Percentiles rank a stretch among this genome's conserved stretches.
Conservation (phyloP, 2,888 invertebrate species). For the Andricus curvator region DNA sequence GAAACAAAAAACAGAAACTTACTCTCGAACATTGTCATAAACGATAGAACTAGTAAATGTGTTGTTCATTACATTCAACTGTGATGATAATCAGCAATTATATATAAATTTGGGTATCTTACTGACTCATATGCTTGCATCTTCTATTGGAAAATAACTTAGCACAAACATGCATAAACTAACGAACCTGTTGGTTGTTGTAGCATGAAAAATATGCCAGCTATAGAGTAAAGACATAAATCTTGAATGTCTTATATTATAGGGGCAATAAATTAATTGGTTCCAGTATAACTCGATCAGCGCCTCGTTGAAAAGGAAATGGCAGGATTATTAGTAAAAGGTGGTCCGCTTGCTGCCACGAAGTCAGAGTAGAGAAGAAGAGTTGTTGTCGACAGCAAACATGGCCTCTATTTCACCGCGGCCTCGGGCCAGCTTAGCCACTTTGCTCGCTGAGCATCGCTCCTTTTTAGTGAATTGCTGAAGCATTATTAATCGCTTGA, state of each 20-base stretch:
- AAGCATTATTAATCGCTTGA: conserved; percentile 76
- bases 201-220: neutral
- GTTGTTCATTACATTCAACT: neutral
- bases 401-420: conserved; percentile 66
- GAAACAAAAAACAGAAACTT: too few relatives aligned
- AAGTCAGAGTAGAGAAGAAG: neutral
- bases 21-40: too few relatives aligned
- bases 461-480: conserved; percentile 73
- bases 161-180: neutral
- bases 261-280: conserved; percentile 17
- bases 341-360: too few relatives aligned
- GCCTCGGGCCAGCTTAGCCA: conserved; percentile 65
- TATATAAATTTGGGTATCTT: neutral
- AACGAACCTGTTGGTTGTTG: neutral
- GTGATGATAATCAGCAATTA: neutral
- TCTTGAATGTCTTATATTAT: neutral
- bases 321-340: too few relatives aligned
- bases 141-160: neutral
- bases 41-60: neutral
- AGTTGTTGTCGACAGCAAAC: conserved; percentile 74
- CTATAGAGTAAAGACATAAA: neutral
- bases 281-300: conserved; percentile 1
- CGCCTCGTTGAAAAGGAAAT: too few relatives aligned
- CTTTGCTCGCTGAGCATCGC: conserved; percentile 31
- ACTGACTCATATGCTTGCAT: neutral